These are phyloP conservation scores for Syritta pipiens DNA, from an alignment of 2,888 invertebrate species.

Conservation along the genomic window DNA sequence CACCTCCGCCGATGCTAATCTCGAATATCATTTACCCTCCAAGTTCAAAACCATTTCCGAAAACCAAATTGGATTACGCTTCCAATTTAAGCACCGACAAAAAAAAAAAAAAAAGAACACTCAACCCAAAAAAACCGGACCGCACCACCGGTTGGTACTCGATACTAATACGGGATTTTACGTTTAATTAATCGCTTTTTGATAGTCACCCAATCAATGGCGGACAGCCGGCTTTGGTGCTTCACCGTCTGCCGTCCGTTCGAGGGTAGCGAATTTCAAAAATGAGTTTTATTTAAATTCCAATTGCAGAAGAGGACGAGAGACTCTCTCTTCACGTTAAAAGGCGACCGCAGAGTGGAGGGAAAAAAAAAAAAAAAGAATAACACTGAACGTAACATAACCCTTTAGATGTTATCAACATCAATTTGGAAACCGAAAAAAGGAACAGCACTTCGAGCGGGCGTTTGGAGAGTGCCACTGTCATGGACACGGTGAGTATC, in stretches of 20 bases:
- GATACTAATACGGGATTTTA: slow-evolving; percentile 70
- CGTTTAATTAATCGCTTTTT: slow-evolving; percentile 73
- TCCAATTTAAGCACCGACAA: slow-evolving; percentile 24
- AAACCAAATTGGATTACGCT: slow-evolving; percentile 51
- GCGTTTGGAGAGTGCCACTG: neutral
- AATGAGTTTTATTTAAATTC: slow-evolving; percentile 66
- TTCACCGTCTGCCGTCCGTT: neutral
- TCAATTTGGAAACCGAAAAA: slow-evolving; percentile 46
- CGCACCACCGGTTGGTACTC: slow-evolving; percentile 25
- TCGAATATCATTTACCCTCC: slow-evolving; percentile 60
- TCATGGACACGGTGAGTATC: slow-evolving; percentile 45
- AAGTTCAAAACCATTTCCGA: slow-evolving; percentile 60
- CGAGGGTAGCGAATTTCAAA: slow-evolving; percentile 44
- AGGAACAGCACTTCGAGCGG: neutral
- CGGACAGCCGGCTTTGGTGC: neutral
- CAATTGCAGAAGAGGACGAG: slow-evolving; percentile 53
- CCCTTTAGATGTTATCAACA: slow-evolving; percentile 63
- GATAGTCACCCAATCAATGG: slow-evolving; percentile 43
- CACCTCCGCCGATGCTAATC: slow-evolving; percentile 51
- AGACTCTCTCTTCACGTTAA: neutral
- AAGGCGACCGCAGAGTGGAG: neutral
- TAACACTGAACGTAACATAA: slow-evolving; percentile 48
- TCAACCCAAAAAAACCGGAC: neutral
- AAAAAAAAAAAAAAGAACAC: slow-evolving; percentile 11
- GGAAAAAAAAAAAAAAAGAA: slow-evolving; percentile 1